These are phyloP conservation scores for Rhagonycha lutea DNA, from an alignment of 2,888 invertebrate genomes.

Conservation along the genomic window DNA sequence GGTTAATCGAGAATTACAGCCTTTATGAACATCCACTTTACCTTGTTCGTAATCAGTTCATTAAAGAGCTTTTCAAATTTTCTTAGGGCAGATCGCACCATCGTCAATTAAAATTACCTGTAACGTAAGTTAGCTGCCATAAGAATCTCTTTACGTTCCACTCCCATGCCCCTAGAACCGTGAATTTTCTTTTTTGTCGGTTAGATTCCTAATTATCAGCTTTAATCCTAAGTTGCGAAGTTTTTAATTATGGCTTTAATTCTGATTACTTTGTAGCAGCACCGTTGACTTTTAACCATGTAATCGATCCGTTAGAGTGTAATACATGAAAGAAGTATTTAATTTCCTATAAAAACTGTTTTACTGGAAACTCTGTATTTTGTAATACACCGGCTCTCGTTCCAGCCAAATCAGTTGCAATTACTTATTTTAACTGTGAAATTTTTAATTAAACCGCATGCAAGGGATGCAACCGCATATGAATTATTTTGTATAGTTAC, in stretches of 20 bases:
- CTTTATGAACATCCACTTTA: neutral
- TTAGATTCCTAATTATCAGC: neutral
- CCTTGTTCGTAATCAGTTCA: neutral
- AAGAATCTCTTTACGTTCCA: neutral
- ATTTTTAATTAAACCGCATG: neutral
- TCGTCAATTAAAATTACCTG: too few relatives aligned
- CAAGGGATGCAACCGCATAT: too few relatives aligned
- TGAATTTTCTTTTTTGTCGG: neutral
- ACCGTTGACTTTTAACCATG: neutral
- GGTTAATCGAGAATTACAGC: neutral
- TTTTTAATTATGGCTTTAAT: neutral
- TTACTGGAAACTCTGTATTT: neutral
- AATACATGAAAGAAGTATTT: neutral
- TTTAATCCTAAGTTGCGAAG: neutral
- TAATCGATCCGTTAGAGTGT: neutral
- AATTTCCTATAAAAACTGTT: neutral
- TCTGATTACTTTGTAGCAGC: neutral
- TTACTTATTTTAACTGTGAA: neutral
- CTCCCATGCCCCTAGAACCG: neutral
- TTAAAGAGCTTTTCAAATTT: too few relatives aligned
- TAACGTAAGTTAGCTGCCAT: too few relatives aligned
- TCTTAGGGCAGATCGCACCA: too few relatives aligned
- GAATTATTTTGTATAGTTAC: too few relatives aligned
- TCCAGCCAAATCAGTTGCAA: neutral
- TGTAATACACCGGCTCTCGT: neutral